A percentile compares a stretch with the other conserved stretches of the same genome.
These are phyloP conservation scores for Chascanopsetta lugubris DNA, from an alignment of 2,113 vertebrate genomes.

Conservation along the genomic window DNA sequence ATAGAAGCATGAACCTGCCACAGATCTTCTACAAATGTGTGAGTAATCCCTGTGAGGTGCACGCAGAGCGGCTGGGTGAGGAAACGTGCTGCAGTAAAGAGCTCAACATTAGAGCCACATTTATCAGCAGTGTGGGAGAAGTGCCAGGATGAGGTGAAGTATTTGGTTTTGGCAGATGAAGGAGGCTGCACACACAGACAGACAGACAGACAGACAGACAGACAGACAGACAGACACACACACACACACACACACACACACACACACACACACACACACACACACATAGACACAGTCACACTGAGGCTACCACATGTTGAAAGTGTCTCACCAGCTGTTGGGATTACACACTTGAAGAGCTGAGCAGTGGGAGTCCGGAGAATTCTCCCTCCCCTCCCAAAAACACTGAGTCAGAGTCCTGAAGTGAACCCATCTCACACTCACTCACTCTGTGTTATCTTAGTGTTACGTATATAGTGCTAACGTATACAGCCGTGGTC, in stretches of 20 bases:
- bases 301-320: constrained; percentile 14
- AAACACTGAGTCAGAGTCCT: constrained; percentile 11
- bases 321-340: constrained; percentile 44
- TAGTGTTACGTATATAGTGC: neutral
- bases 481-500: neutral
- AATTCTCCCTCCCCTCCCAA: constrained; percentile 1
- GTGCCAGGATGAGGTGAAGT: constrained; percentile 12
- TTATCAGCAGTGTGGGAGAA: constrained; percentile 3
- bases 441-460: neutral
- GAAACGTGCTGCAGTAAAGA: neutral
- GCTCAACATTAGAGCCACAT: constrained; percentile 6
- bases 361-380: neutral
- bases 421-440: neutral
- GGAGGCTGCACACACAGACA: neutral
- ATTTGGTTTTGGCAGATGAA: constrained; percentile 20
- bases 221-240: neutral
- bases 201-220: no score
- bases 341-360: constrained; percentile 19
- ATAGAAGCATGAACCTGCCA: constrained; percentile 1
- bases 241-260: neutral
- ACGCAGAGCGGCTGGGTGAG: neutral
- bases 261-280: neutral
- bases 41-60: neutral
- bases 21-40: neutral
- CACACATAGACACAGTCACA: neutral